Evolutionary conservation across 2,113 vertebrate genomes (phyloP).

Genomic region (Malurus elegans): DNA sequence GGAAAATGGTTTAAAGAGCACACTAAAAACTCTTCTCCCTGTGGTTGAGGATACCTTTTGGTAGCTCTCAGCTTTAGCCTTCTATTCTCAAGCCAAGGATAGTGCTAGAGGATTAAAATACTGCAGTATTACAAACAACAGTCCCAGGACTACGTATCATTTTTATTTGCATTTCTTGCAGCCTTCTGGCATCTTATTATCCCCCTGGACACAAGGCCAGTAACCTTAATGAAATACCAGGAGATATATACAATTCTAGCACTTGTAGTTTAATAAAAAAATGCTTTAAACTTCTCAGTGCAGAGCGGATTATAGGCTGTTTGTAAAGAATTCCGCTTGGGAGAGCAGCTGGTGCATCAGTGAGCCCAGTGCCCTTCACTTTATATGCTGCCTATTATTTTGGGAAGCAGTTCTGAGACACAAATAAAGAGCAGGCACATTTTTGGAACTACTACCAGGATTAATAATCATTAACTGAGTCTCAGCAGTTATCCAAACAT

Average conservation of each 20-base stretch:
- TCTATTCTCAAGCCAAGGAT: neutral
- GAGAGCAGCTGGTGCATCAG: neutral
- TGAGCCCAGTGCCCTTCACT: neutral
- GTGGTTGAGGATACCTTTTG: neutral
- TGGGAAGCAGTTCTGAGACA: neutral
- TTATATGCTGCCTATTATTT: neutral
- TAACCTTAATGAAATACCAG: slow-evolving; percentile 39
- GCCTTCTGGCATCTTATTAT: neutral
- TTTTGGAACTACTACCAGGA: neutral
- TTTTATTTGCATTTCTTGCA: slow-evolving; percentile 6
- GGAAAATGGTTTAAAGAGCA: neutral
- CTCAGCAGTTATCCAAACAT: neutral
- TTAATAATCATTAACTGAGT: neutral
- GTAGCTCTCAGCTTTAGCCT: neutral
- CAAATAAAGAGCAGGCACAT: neutral
- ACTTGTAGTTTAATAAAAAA: neutral
- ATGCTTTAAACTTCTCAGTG: neutral
- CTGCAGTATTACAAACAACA: neutral
- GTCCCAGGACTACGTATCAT: neutral
- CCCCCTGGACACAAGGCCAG: neutral
- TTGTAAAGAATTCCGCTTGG: neutral
- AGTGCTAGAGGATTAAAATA: neutral
- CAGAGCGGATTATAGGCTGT: neutral
- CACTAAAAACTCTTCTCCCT: neutral
- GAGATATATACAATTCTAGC: neutral